These are phyloP conservation scores for Sebastes alutus DNA, from an alignment of 2,797 vertebrate genomes.

Conservation along the genomic window DNA sequence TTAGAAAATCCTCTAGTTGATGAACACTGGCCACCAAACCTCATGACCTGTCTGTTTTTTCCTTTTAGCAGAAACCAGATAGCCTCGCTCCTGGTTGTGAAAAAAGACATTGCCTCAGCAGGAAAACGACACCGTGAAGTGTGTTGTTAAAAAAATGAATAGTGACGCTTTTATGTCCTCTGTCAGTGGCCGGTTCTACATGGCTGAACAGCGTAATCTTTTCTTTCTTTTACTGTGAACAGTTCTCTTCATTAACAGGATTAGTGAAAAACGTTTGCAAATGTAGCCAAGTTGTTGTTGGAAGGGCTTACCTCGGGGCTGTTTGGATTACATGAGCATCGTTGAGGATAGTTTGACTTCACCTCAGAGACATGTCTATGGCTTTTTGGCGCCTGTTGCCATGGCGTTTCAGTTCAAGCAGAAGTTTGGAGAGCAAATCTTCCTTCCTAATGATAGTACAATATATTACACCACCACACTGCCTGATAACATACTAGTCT, in stretches of 20 bases:
- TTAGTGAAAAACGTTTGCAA: conserved; percentile 54
- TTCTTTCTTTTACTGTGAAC: conserved; percentile 18
- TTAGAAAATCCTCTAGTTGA: conserved; percentile 66
- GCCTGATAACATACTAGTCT: background rate
- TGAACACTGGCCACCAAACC: conserved; percentile 65
- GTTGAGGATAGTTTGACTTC: conserved; percentile 55
- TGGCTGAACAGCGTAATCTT: conserved; percentile 31
- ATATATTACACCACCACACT: conserved; percentile 14
- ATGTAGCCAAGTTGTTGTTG: conserved; percentile 36
- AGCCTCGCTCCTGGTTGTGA: conserved; percentile 1
- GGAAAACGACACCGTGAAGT: conserved; percentile 27
- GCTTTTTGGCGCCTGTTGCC: conserved; percentile 60
- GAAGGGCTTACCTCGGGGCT: conserved; percentile 37
- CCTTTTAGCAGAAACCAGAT: conserved; percentile 4
- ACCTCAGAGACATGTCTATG: conserved; percentile 46
- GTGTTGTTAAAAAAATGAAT: conserved; percentile 32
- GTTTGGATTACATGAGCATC: conserved; percentile 45
- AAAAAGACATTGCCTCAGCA: conserved; percentile 37
- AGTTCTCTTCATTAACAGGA: conserved; percentile 47
- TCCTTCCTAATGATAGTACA: conserved; percentile 17
- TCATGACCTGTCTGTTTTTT: conserved; percentile 44
- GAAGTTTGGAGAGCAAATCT: conserved; percentile 54
- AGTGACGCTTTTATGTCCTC: conserved; percentile 20
- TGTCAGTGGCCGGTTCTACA: conserved; percentile 28
- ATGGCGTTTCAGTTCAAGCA: conserved; percentile 44